Conservation (phyloP, 2,888 invertebrate species). For the Punctoribates punctum region DNA sequence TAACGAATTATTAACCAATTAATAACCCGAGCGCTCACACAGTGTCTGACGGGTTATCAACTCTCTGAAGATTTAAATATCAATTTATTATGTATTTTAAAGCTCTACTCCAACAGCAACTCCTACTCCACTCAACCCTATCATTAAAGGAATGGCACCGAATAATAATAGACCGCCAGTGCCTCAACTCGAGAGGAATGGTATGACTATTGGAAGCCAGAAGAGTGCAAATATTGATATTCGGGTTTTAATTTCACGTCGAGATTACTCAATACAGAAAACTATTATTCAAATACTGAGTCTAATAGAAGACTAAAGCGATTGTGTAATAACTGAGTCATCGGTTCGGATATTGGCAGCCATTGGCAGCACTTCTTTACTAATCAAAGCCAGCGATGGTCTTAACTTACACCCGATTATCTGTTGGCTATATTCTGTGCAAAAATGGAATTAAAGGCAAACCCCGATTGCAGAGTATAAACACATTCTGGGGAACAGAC, state of each 20-base stretch:
- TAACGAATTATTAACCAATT: conserved; percentile 21
- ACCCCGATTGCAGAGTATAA: neutral
- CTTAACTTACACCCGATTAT: neutral
- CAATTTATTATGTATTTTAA: conserved; percentile 5
- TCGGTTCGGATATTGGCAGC: neutral
- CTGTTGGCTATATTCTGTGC: conserved; percentile 4
- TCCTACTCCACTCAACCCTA: neutral
- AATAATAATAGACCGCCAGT: neutral
- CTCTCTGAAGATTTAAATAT: conserved; percentile 23
- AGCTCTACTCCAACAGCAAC: neutral
- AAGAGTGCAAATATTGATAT: conserved; percentile 30
- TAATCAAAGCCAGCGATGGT: neutral
- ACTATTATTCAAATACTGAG: conserved; percentile 14
- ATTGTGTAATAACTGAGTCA: conserved; percentile 27
- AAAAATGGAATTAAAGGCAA: neutral
- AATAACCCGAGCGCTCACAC: neutral
- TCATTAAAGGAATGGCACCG: neutral
- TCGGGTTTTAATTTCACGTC: conserved; percentile 30
- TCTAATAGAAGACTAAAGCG: neutral
- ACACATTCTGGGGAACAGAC: neutral
- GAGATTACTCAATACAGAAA: neutral
- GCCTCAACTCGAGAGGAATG: neutral
- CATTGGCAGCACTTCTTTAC: neutral
- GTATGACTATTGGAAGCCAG: neutral
- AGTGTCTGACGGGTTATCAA: conserved; percentile 17